phyloP scores from a whole-genome alignment of 2,888 invertebrate species.

The Andrena praecox region DNA sequence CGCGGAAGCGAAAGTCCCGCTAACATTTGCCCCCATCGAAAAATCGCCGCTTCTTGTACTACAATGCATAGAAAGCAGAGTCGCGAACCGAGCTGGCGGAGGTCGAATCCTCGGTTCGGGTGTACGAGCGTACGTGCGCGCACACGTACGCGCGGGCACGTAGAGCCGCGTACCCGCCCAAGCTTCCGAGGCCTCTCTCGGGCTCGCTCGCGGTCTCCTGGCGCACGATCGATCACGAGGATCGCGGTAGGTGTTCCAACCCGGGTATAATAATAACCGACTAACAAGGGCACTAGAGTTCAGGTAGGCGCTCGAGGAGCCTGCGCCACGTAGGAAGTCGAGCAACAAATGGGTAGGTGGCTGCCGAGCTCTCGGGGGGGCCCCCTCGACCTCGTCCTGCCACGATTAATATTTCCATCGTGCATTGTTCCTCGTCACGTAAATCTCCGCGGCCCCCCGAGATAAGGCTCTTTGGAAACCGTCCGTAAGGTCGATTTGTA shows the following conservation, averaged over 20 bases:
- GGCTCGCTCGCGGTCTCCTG: slow-evolving; percentile 48
- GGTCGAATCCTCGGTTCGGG: slow-evolving; percentile 32
- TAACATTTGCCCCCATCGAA: slow-evolving; percentile 30
- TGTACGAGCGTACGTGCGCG: background rate
- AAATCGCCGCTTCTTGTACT: slow-evolving; percentile 25
- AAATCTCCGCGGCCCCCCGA: slow-evolving; percentile 66
- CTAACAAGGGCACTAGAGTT: slow-evolving; percentile 74
- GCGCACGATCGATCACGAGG: slow-evolving; percentile 72
- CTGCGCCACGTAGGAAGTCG: slow-evolving; percentile 74
- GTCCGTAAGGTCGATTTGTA: slow-evolving; percentile 70
- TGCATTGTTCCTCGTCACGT: slow-evolving; percentile 77
- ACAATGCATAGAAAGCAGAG: slow-evolving; percentile 45
- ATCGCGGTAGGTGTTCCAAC: slow-evolving; percentile 73
- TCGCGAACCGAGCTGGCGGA: background rate
- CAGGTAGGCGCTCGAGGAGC: slow-evolving; percentile 68
- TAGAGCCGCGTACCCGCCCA: slow-evolving; percentile 29
- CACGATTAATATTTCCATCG: slow-evolving; percentile 78
- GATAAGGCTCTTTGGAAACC: slow-evolving; percentile 70
- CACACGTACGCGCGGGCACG: background rate
- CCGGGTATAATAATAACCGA: slow-evolving; percentile 72
- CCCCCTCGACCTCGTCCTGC: slow-evolving; percentile 69
- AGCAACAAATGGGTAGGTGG: slow-evolving; percentile 76
- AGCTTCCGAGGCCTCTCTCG: slow-evolving; percentile 43
- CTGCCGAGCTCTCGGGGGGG: slow-evolving; percentile 58
- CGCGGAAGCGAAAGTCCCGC: slow-evolving; percentile 60